Evolutionary conservation across 1,140 invertebrate genomes (phyloP), one percentile per base, ranked within the genome.

Genomic region (Tenebrio molitor): DNA sequence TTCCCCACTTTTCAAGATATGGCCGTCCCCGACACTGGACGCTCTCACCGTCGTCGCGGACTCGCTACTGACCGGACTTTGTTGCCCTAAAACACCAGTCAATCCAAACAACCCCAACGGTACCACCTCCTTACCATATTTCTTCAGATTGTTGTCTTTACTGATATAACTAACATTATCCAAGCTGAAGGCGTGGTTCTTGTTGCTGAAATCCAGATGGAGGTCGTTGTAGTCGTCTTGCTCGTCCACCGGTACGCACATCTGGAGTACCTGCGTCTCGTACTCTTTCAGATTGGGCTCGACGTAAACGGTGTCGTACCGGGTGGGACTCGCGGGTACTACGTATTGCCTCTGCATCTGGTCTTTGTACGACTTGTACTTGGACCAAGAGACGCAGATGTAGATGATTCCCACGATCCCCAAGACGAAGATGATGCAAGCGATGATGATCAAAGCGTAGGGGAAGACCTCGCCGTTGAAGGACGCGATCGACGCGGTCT

Each of bases 331-430:
- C 36, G 80, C 77, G 3, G 92, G 89, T 10, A 91, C 88, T 2
- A 92, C 88, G 76, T 92, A 91, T 82, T 91, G 88, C 1, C 91
- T 84, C 74, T 90, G 88, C 86, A 92, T 89, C 76, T 92, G 86
- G 76, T 92, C 90, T 77, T 93, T 93, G 78, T 92, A 93, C n/a
- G 91, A 88, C 80, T 92, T 92, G 79, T 93, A 94, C 94, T 92
- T 94, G 65, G 94, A 93, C 94, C 95, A 97, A 0, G 94, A 95
- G 39, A 95, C 90, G 80, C 95, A 96, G 23, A 97, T 95, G 80
- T 97, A 96, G 21, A 96, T 90, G 33, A 96, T 96, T 8, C 93
- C 95, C 63, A 92, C 91, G 10, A 93, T 87, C 1, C 93, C 93
- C 15, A 96, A 87, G 1, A 97, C 86, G 12, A 97, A 88, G 64